Evolutionary conservation across 2,797 vertebrate genomes (phyloP).

Genomic region (Pipistrellus pygmaeus): DNA sequence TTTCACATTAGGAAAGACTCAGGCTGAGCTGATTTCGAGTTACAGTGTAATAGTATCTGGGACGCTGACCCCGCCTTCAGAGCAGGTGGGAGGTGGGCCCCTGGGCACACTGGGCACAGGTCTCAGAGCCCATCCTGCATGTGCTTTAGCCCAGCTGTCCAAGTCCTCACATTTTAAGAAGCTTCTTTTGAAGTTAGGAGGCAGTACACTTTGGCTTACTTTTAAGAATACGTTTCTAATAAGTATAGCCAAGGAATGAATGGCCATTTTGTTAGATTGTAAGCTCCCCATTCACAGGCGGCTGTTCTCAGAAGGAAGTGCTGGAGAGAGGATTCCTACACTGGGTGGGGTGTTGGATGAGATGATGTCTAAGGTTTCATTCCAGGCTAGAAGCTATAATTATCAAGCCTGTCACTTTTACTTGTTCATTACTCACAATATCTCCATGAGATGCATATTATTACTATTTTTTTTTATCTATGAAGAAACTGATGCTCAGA

Average conservation of each 20-base stretch:
- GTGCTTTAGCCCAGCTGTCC: not conserved
- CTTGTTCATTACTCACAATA: not conserved
- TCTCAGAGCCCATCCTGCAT: not conserved
- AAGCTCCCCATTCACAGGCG: not conserved
- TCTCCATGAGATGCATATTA: not conserved
- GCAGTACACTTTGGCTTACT: not conserved
- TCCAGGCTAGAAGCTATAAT: not conserved
- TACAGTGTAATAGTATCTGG: not conserved
- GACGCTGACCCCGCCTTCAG: fast-evolving
- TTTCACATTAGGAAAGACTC: not conserved
- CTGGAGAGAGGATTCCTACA: not conserved
- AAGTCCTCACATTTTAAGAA: not conserved
- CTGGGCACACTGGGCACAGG: too few relatives aligned
- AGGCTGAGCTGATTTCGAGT: not conserved
- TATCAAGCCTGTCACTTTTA: not conserved
- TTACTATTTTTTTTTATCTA: not conserved
- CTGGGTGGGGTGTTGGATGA: not conserved
- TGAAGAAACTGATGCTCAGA: not conserved
- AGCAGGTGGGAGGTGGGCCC: not conserved
- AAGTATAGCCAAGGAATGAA: not conserved
- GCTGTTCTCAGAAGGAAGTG: not conserved
- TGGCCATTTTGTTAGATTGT: not conserved
- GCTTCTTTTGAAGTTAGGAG: constrained; percentile 22
- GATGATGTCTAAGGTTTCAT: not conserved
- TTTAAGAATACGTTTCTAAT: constrained; percentile 22